Conservation (phyloP, 2,113 vertebrate genomes). For the Sylvia atricapilla region DNA sequence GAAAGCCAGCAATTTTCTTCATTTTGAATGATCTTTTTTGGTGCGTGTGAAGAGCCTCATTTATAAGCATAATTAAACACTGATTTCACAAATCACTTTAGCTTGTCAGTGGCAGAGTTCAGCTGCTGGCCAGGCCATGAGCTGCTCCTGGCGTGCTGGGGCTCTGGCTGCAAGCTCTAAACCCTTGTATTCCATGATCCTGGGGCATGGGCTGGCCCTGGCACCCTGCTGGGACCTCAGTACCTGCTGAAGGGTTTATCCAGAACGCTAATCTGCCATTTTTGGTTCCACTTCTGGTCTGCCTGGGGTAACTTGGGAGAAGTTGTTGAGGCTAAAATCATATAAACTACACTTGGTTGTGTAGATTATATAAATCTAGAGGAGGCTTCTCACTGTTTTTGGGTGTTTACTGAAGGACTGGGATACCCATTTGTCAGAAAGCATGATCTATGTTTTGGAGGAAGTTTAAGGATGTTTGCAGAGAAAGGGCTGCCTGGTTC, state of each 20-base stretch:
- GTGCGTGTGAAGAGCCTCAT: background rate
- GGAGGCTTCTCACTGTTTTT: background rate
- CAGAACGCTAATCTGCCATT: fast-evolving
- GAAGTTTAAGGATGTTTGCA: background rate
- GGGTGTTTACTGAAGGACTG: background rate
- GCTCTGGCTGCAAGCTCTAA: background rate
- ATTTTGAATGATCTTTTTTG: background rate
- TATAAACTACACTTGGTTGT: background rate
- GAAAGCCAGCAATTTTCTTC: background rate
- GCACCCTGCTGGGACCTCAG: background rate
- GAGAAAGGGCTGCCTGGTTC: background rate
- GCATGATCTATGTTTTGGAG: fast-evolving
- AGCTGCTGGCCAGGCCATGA: fast-evolving
- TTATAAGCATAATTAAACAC: background rate
- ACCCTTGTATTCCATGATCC: fast-evolving
- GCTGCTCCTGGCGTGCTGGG: fast-evolving
- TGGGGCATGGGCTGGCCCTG: background rate
- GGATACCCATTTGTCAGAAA: background rate
- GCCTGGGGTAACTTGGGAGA: background rate
- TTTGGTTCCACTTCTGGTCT: background rate
- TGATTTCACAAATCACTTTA: background rate
- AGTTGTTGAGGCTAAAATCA: background rate
- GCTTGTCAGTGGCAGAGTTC: background rate
- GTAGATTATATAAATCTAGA: background rate
- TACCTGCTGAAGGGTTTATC: background rate